These are phyloP conservation scores for Nerophis lumbriciformis DNA, from an alignment of 2,113 vertebrate species.

Conservation along the genomic window DNA sequence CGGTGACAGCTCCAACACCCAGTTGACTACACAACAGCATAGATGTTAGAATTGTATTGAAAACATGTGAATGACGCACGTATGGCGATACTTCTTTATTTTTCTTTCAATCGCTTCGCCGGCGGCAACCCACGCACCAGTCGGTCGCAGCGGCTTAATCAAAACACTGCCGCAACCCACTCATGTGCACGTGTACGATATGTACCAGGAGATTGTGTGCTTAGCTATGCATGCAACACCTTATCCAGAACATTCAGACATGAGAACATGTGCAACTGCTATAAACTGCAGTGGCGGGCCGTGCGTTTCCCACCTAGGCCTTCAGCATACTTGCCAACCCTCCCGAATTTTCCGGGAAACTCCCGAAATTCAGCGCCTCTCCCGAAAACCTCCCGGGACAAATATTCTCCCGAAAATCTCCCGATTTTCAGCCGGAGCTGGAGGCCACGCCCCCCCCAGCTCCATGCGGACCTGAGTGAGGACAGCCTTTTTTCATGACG, in stretches of 20 bases:
- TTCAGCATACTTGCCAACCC: no score
- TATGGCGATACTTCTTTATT: slow-evolving; percentile 29
- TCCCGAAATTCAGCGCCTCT: no score
- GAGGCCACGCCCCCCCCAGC: no score
- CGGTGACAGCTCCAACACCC: slow-evolving; percentile 39
- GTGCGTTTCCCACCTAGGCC: no score
- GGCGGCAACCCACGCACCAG: slow-evolving; percentile 35
- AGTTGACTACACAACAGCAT: slow-evolving; percentile 45
- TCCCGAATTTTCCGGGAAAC: no score
- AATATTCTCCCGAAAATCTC: no score
- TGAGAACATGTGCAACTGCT: not conserved
- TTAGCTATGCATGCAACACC: not conserved
- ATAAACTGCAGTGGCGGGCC: no score
- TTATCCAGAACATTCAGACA: slow-evolving; percentile 2
- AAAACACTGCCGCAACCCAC: slow-evolving; percentile 38
- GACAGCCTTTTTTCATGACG: no score
- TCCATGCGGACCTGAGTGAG: no score
- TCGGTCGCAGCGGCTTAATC: slow-evolving; percentile 48
- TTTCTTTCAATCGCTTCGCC: slow-evolving; percentile 44
- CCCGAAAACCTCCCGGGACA: no score
- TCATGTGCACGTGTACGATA: slow-evolving; percentile 25
- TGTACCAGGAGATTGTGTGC: slow-evolving; percentile 8
- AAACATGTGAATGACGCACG: slow-evolving; percentile 30
- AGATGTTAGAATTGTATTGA: slow-evolving; percentile 39
- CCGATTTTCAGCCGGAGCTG: no score